A percentile compares a stretch with the other conserved stretches of the same genome.
phyloP scores from a whole-genome alignment of 2,888 invertebrate species.

The Coremacera marginata region DNA sequence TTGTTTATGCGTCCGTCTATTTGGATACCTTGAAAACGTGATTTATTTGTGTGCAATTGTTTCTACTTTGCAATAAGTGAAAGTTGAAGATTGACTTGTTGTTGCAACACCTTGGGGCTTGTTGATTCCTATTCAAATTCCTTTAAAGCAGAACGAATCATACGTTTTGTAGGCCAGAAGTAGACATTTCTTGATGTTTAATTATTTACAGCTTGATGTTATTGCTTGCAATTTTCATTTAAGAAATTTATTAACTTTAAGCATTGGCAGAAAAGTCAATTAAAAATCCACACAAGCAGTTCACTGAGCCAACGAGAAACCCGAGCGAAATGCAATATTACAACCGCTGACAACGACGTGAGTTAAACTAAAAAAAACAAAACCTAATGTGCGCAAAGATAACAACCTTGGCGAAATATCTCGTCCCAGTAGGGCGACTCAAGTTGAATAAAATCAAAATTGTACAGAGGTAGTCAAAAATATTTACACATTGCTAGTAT shows the following conservation, averaged over 20 bases:
- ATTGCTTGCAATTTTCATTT: slow-evolving; percentile 2
- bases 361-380: no score
- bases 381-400: no score
- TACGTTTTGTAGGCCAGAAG: background rate
- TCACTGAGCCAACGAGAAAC: background rate
- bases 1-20: background rate
- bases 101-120: background rate
- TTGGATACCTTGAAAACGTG: slow-evolving; percentile 7
- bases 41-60: slow-evolving; percentile 22
- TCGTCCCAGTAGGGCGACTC: no score
- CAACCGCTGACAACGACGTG: no score
- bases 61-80: slow-evolving; percentile 14
- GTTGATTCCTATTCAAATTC: background rate
- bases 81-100: slow-evolving; percentile 3
- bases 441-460: no score
- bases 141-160: background rate
- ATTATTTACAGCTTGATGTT: background rate
- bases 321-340: background rate
- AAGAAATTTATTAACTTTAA: slow-evolving; percentile 20
- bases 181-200: background rate
- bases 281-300: background rate
- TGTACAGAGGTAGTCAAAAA: no score
- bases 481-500: no score
- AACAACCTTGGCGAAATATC: no score
- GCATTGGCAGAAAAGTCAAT: background rate